These are phyloP conservation scores for Enoplosus armatus DNA, from an alignment of 2,797 vertebrate genomes.

Conservation along the genomic window DNA sequence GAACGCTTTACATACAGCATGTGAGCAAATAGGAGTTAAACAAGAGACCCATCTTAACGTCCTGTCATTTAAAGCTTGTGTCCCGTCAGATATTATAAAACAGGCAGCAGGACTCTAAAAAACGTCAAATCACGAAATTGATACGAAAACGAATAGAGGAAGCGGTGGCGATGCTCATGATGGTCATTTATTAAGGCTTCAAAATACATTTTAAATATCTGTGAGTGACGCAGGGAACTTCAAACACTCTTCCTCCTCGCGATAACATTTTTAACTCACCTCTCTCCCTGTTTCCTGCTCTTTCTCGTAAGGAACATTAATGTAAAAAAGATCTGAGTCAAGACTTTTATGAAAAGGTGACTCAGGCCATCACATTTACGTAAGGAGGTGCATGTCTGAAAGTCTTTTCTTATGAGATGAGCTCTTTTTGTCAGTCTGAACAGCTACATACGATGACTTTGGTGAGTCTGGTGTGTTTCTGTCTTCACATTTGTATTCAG, in stretches of 20 bases:
- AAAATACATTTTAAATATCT: background rate
- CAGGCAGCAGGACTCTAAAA: too few relatives aligned
- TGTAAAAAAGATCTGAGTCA: background rate
- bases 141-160: too few relatives aligned
- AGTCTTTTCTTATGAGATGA: background rate
- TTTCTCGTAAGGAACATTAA: too few relatives aligned
- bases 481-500: background rate
- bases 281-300: background rate
- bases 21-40: too few relatives aligned
- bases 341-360: background rate
- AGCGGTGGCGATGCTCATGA: too few relatives aligned
- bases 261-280: background rate
- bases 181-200: too few relatives aligned
- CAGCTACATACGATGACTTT: background rate
- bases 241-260: background rate
- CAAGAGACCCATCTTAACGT: too few relatives aligned
- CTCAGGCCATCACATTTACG: background rate
- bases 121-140: too few relatives aligned
- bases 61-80: too few relatives aligned
- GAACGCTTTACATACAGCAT: too few relatives aligned
- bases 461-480: slow-evolving; percentile 21
- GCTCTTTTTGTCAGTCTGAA: background rate
- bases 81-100: too few relatives aligned
- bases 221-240: background rate
- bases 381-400: background rate